phyloP scores from a whole-genome alignment of 2,888 invertebrate genomes.

The Caenorhabditis doughertyi region DNA sequence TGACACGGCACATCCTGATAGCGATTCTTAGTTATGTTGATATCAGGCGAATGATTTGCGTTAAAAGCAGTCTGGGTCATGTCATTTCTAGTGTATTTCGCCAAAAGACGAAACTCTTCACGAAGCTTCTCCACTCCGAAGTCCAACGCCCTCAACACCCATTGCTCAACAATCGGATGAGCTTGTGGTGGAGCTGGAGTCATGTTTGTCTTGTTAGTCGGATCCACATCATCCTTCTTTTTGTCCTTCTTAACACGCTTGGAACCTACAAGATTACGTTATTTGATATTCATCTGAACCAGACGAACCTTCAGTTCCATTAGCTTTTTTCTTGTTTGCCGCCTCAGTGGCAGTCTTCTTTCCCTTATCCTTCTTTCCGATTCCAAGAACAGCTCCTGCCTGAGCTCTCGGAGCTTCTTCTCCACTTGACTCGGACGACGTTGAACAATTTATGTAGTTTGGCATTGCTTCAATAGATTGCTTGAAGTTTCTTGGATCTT shows the following conservation, averaged over 20 bases:
- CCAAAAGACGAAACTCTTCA: conserved; percentile 69
- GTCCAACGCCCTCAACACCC: conserved; percentile 65
- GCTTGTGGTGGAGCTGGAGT: conserved; percentile 2
- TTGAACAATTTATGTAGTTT: not conserved
- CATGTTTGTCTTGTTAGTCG: conserved; percentile 20
- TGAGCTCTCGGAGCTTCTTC: conserved; percentile 1
- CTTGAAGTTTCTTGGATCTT: not conserved
- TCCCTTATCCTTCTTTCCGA: not conserved
- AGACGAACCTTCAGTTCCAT: not conserved
- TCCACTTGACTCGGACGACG: not conserved
- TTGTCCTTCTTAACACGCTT: conserved; percentile 37
- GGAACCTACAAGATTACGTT: not conserved
- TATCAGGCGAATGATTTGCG: conserved; percentile 52
- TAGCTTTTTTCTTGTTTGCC: not conserved
- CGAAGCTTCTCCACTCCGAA: conserved; percentile 67
- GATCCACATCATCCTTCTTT: conserved; percentile 21
- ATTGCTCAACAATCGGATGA: conserved; percentile 47
- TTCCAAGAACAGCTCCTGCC: conserved; percentile 1
- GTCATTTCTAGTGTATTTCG: conserved; percentile 67
- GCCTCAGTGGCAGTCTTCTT: not conserved
- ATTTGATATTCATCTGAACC: not conserved
- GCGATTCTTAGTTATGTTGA: conserved; percentile 14
- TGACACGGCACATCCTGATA: conserved; percentile 75
- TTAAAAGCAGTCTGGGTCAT: conserved; percentile 67
- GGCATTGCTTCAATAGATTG: not conserved